Evolutionary conservation across 1,140 invertebrate species (phyloP).

Genomic region (Habropoda laboriosa): DNA sequence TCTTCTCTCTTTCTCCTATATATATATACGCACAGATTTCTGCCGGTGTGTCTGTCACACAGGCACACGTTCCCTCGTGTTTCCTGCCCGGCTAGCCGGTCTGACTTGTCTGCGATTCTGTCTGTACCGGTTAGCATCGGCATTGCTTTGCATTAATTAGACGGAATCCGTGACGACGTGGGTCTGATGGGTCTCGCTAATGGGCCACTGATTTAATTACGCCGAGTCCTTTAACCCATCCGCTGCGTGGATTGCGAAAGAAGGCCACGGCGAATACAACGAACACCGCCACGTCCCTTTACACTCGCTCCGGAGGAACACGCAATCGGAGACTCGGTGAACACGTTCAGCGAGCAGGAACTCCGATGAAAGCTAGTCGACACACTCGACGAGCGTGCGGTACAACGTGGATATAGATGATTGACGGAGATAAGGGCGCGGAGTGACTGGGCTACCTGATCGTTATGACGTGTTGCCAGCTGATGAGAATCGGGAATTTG

Average conservation of each 20-base stretch:
- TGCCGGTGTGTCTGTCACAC: neutral
- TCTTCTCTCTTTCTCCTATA: neutral
- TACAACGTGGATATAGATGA: neutral
- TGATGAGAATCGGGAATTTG: slow-evolving; percentile 6
- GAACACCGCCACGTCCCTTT: neutral
- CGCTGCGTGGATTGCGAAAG: slow-evolving; percentile 21
- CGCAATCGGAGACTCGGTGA: neutral
- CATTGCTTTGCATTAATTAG: slow-evolving; percentile 75
- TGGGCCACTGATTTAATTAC: slow-evolving; percentile 74
- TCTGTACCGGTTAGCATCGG: slow-evolving; percentile 44
- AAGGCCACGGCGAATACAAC: slow-evolving; percentile 37
- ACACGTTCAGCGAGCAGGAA: slow-evolving; percentile 10
- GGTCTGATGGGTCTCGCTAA: slow-evolving; percentile 68
- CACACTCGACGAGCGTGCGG: slow-evolving; percentile 1
- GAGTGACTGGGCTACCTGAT: slow-evolving; percentile 14
- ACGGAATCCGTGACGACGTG: slow-evolving; percentile 69
- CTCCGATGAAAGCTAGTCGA: slow-evolving; percentile 13
- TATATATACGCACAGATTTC: too few relatives aligned
- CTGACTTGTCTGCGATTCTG: slow-evolving; percentile 23
- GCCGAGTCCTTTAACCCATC: slow-evolving; percentile 57
- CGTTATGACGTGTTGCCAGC: slow-evolving; percentile 9
- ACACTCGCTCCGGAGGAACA: neutral
- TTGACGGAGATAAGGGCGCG: neutral
- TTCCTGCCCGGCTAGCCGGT: neutral
- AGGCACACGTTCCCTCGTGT: neutral